Evolutionary conservation across 2,113 vertebrate genomes (phyloP).

Genomic region (Sebastes fasciatus): DNA sequence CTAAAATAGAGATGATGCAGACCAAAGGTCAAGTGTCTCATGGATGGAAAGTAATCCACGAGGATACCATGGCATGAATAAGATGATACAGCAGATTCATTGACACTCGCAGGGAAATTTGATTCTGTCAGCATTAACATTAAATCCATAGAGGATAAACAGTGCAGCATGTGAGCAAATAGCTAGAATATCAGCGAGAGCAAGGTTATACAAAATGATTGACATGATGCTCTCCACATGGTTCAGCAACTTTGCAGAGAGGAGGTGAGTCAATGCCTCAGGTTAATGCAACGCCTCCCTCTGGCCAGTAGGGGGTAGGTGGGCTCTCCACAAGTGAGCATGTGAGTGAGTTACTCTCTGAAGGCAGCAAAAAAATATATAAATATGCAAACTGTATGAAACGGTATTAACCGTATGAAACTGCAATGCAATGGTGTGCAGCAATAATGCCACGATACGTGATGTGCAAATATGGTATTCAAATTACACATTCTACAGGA

Average conservation of each 20-base stretch:
- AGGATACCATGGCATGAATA: neutral
- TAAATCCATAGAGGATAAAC: neutral
- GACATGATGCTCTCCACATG: neutral
- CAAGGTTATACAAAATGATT: neutral
- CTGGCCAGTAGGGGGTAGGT: conserved; percentile 3
- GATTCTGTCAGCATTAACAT: neutral
- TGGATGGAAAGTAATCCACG: conserved; percentile 3
- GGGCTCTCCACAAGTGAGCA: neutral
- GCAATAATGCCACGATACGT: neutral
- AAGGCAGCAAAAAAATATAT: too few relatives aligned
- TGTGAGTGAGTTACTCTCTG: neutral
- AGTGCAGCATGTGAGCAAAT: neutral
- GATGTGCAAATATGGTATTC: neutral
- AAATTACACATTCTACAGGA: neutral
- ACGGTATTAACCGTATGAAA: too few relatives aligned
- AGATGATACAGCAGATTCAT: neutral
- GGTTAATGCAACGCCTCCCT: neutral
- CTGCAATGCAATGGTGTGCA: neutral
- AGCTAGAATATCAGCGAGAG: neutral
- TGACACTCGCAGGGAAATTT: conserved; percentile 9
- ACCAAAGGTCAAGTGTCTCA: neutral
- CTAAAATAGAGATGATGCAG: neutral
- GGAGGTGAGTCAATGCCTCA: neutral
- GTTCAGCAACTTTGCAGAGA: neutral
- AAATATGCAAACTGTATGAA: neutral